Evolutionary conservation across 2,113 vertebrate genomes (phyloP), one percentile per base, ranked within the genome.

Genomic region (Engraulis encrasicolus): DNA sequence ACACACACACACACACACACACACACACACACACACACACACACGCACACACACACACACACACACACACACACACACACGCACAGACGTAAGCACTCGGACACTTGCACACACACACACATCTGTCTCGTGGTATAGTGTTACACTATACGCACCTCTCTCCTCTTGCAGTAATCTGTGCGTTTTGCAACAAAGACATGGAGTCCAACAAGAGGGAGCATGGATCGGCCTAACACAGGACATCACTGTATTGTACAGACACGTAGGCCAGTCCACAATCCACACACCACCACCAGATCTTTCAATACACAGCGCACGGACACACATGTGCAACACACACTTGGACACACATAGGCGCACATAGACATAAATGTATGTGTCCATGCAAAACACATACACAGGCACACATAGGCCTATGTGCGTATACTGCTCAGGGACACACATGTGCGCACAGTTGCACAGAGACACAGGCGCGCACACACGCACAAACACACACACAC

Each of bases 111-210:
- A 61, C 20, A 61, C 50, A 61, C 58, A 71, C 23, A 79, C 77
- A 79, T 82, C 81, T 83, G 81, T 31, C 50, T 37, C 77, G 31
- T 34, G 61, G 85, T 83, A 40, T 80, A 36, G 66, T 15, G 79
- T 78, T 81, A 78, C 81, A 66, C 19, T 81, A 79, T 77, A n/a
- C n/a, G 78, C 74, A 58, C 15, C 20, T 38, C 19, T 49, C n/a
- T 14, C 79, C 40, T 50, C 19, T 78, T 31, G 18, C 34, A 37
- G 11, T 45, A 34, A 34, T 50, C 38, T 79, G 40, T 23, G 20
- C 27, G 37, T 81, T 84, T 66, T 66, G 31, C 40, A 79, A 86
- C 66, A 20, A 45, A 77, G 85, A 82, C 79, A 83, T 66, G 54
- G 58, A 82, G 54, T 58, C 31, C 34, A 34, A 36, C 38, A 71